Percentiles rank a stretch among this genome's conserved stretches.
phyloP scores from a whole-genome alignment of 2,113 vertebrate genomes.

The Hemichromis elongatus region DNA sequence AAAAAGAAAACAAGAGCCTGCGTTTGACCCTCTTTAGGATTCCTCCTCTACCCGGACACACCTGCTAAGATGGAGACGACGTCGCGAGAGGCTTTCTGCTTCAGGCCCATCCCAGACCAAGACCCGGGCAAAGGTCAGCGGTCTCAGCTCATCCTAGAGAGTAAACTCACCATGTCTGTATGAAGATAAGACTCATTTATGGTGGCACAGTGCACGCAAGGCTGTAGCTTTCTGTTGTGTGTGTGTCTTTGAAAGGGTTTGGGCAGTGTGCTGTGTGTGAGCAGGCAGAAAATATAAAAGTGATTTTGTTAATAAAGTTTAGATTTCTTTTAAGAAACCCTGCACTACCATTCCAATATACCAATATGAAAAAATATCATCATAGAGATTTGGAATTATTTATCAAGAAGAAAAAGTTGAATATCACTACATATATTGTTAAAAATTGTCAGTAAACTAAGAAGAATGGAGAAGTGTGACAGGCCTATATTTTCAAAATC shows the following conservation, averaged over 20 bases:
- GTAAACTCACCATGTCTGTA: constrained; percentile 3
- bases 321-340: accelerated
- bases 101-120: constrained; percentile 25
- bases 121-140: constrained; percentile 42
- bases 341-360: not conserved
- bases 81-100: constrained; percentile 54
- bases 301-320: not conserved
- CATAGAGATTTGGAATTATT: not conserved
- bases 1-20: not conserved
- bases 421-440: not conserved
- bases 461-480: not conserved
- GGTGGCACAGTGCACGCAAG: not conserved
- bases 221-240: not conserved
- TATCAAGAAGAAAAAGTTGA: not conserved
- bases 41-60: constrained; percentile 72
- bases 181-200: not conserved
- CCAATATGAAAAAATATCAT: not conserved
- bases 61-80: constrained; percentile 67
- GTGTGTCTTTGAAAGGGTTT: not conserved
- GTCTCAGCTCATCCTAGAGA: constrained; percentile 45
- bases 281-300: not conserved
- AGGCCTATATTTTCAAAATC: not conserved
- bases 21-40: constrained; percentile 33
- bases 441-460: not conserved
- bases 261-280: not conserved